phyloP scores from a whole-genome alignment of 2,888 invertebrate species.

The Reticulitermes lucifugus region DNA sequence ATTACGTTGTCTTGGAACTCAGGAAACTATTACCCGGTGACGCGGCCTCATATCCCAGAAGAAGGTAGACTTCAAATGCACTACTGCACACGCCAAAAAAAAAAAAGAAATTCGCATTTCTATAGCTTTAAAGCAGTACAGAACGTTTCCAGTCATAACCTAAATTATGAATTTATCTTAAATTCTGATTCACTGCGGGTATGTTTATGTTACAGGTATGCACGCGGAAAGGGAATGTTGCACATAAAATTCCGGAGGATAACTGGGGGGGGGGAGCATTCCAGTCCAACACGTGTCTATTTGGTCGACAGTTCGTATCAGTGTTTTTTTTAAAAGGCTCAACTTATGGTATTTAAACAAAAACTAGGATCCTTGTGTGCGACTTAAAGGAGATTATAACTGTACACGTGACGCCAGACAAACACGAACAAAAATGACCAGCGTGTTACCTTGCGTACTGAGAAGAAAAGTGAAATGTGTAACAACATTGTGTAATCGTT shows the following conservation, averaged over 20 bases:
- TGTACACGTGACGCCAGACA: background rate
- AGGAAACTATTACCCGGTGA: no score
- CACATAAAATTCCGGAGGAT: background rate
- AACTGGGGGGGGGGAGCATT: background rate
- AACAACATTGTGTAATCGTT: conserved; percentile 11
- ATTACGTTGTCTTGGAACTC: no score
- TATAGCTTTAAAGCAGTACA: background rate
- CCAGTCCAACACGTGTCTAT: background rate
- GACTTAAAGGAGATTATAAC: background rate
- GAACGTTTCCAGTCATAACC: background rate
- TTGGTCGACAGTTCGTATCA: background rate
- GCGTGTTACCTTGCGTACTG: background rate
- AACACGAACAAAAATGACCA: background rate
- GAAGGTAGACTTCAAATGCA: no score
- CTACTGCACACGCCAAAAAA: no score
- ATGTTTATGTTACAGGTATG: background rate
- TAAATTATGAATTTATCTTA: background rate
- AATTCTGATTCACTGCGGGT: background rate
- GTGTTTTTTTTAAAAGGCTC: background rate
- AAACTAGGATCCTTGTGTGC: background rate
- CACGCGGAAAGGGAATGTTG: background rate
- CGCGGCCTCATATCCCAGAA: no score
- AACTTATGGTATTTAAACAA: background rate
- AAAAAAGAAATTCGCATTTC: background rate
- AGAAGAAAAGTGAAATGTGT: conserved; percentile 36